phyloP scores from a whole-genome alignment of 1,140 invertebrate species.

The Arion vulgaris region DNA sequence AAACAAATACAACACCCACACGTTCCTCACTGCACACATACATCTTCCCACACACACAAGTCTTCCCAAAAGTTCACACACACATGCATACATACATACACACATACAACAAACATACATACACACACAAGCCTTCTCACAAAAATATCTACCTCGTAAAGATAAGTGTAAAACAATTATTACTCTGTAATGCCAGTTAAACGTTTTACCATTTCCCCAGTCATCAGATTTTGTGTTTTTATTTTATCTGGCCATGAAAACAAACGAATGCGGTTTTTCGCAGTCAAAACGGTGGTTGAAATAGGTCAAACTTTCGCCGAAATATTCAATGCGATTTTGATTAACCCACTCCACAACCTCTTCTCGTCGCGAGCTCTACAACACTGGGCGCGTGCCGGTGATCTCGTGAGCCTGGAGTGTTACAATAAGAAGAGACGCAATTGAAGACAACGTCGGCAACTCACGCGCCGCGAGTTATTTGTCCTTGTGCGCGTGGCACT shows the following conservation, averaged over 20 bases:
- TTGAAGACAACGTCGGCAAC: not conserved
- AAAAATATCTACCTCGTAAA: no score
- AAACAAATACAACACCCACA: no score
- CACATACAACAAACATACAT: no score
- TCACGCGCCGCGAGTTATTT: conserved; percentile 28
- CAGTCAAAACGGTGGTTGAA: conserved; percentile 30
- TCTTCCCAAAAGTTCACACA: no score
- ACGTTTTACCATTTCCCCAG: no score
- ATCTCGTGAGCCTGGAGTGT: conserved; percentile 7
- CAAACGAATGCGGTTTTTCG: conserved; percentile 22
- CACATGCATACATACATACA: no score
- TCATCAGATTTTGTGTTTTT: no score
- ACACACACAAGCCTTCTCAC: no score
- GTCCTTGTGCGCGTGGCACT: conserved; percentile 23
- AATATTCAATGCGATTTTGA: conserved; percentile 28
- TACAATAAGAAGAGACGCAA: conserved; percentile 18
- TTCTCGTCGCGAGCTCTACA: not conserved
- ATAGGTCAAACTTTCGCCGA: conserved; percentile 5
- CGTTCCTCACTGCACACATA: no score
- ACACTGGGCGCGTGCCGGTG: conserved; percentile 2
- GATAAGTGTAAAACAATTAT: no score
- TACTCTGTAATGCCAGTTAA: no score
- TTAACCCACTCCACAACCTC: not conserved
- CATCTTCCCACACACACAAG: no score
- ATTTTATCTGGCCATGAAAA: not conserved